Base-by-base conservation (phyloP, 2,888 invertebrate genomes). In the Mactromeris polynyma region DNA sequence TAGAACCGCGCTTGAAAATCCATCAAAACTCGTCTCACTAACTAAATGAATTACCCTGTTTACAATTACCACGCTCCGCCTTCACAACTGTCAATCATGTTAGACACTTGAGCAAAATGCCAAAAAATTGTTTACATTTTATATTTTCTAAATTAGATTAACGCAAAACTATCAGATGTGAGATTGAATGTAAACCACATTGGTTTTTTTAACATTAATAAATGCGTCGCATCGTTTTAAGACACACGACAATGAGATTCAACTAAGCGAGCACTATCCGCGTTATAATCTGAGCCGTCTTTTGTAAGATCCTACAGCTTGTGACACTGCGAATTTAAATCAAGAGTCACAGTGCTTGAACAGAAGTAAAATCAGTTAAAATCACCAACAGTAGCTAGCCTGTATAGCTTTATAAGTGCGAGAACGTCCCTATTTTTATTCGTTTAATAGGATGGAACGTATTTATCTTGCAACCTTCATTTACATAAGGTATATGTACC, bases 271-370 rank as follows among this genome's bases (percentile, higher is more conserved):
- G 36, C n/a, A 14, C 19, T 88, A 88, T 88, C 88, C 84, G 88
- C 19, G 81, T 80, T 54, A 79, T 31, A 42, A 88, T 88, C 84
- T 85, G 46, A 85, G 46, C 51, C 54, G 33, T 81, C 64, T 51
- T 85, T 83, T 88, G 58, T 79, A 51, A 77, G 40, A 82, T 51
- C 81, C 82, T 54, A 33, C 36, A 81, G 46, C 51, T 73, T 85
- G 85, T 88, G 88, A 88, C 88, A 78, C 58, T 85, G 88, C 88
- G 81, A 69, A 85, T 83, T 87, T 80, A 87, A 69, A 87, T 83
- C 64, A 79, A 42, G 83, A 83, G 64, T 83, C 83, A 86, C 81
- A 51, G 46, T 64, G 26, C 80, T 81, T 85, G 85, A 78, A 19
- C 64, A 38, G 64, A 69, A 64, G 51, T 80, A 81, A 42, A 80